These are phyloP conservation scores for Odobenus rosmarus DNA, from an alignment of 2,113 vertebrate genomes.

Conservation along the genomic window DNA sequence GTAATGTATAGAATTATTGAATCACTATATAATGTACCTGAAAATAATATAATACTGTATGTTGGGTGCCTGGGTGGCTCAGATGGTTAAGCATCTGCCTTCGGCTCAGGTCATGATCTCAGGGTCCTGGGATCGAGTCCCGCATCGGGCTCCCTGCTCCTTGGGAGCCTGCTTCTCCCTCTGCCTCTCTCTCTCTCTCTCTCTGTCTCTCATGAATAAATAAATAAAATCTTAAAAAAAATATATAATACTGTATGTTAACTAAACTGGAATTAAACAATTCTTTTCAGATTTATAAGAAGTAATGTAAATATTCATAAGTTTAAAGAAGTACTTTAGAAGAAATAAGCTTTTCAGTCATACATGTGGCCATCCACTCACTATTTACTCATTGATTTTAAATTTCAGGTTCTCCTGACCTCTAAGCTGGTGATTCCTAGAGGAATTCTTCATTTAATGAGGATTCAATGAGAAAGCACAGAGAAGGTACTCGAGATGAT, in stretches of 20 bases:
- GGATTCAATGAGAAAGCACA: neutral
- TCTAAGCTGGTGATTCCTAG: neutral
- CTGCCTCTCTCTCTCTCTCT: too few species aligned
- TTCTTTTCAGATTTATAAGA: neutral
- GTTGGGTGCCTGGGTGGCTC: too few species aligned
- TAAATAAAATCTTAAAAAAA: too few species aligned
- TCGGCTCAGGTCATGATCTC: too few species aligned
- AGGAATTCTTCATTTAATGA: neutral
- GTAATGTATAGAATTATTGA: neutral
- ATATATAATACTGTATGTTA: neutral
- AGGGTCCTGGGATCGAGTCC: too few species aligned
- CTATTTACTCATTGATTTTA: neutral
- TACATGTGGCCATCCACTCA: neutral
- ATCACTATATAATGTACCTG: neutral
- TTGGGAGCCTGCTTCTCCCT: too few species aligned
- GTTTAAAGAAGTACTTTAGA: neutral
- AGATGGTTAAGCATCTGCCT: too few species aligned
- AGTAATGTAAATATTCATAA: neutral
- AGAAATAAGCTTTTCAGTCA: neutral
- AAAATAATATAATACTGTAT: neutral
- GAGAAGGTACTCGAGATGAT: neutral
- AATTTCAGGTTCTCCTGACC: neutral
- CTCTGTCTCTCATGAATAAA: too few species aligned
- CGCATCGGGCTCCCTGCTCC: too few species aligned
- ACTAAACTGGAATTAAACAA: neutral